Evolutionary conservation across 2,113 vertebrate genomes (phyloP).

Genomic region (Corydoras sp.): DNA sequence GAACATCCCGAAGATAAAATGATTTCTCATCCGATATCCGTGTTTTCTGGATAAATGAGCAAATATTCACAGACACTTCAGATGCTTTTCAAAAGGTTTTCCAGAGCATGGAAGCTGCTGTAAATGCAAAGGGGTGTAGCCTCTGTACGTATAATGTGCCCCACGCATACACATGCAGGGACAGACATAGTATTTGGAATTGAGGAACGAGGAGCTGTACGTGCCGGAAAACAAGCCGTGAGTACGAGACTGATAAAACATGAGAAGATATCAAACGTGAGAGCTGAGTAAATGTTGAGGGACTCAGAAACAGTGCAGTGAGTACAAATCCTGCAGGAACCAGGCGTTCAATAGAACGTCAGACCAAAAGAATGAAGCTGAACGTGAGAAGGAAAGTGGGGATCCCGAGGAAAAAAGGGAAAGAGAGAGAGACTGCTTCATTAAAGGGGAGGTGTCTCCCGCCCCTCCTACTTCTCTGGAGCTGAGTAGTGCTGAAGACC

Average conservation of each 20-base stretch:
- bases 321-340: no score
- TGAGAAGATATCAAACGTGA: neutral
- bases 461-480: constrained; percentile 23
- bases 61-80: no score
- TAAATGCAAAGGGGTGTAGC: no score
- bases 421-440: constrained; percentile 1
- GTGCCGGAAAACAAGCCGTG: neutral
- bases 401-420: neutral
- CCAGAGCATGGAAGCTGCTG: no score
- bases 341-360: no score
- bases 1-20: no score
- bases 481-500: constrained; percentile 7
- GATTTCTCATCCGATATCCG: no score
- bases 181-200: neutral
- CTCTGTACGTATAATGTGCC: no score
- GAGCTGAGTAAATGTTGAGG: neutral
- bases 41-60: no score
- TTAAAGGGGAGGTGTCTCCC: constrained; percentile 7
- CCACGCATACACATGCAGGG: neutral
- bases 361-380: no score
- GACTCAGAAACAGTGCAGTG: neutral
- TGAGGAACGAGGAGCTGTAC: neutral
- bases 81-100: no score
- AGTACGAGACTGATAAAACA: neutral
- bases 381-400: neutral